These are phyloP conservation scores for Rattus rattus DNA, from an alignment of 2,113 vertebrate genomes.

Conservation along the genomic window DNA sequence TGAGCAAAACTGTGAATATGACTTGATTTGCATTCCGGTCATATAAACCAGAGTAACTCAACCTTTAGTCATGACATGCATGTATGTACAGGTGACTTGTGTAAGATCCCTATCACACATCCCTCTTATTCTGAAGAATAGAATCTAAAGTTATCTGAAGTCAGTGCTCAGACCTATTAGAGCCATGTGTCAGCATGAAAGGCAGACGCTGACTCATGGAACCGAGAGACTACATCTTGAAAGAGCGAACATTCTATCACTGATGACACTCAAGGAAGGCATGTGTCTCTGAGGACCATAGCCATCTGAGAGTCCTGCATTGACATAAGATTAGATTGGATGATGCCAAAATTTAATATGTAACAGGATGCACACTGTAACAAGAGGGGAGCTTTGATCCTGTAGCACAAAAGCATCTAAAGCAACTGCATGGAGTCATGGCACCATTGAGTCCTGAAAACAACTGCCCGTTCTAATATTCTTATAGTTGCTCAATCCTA, in stretches of 20 bases:
- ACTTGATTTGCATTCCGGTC: slow-evolving; percentile 32
- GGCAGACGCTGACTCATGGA: background rate
- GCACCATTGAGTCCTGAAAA: background rate
- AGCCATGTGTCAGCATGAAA: background rate
- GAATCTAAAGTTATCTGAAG: background rate
- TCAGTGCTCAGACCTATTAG: background rate
- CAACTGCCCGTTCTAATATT: background rate
- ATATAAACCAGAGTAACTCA: slow-evolving; percentile 13
- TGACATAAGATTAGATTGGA: background rate
- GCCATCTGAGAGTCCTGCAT: background rate
- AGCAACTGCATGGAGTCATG: background rate
- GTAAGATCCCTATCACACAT: background rate
- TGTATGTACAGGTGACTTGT: background rate
- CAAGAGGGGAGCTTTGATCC: background rate
- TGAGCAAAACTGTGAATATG: slow-evolving; percentile 45
- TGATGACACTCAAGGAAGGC: background rate
- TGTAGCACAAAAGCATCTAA: background rate
- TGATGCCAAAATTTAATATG: background rate
- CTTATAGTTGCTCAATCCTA: background rate
- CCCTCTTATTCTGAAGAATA: background rate
- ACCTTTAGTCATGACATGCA: background rate
- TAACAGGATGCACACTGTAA: background rate
- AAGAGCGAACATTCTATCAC: background rate
- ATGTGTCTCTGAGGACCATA: background rate
- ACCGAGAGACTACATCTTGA: background rate